Base-by-base conservation (phyloP, 2,113 vertebrate genomes). In the Jaculus jaculus region DNA sequence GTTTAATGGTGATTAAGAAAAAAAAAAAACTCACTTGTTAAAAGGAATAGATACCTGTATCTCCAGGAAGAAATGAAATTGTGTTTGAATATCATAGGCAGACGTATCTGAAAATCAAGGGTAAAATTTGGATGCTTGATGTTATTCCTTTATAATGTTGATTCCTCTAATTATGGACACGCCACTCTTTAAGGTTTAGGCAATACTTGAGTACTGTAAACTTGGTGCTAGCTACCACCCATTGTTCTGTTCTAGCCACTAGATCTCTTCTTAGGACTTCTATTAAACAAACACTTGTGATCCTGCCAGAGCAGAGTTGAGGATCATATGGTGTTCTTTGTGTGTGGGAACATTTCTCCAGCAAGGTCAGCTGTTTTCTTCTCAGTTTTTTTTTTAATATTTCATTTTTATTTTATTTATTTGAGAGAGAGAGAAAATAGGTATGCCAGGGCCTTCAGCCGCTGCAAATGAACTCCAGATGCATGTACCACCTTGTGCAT, bases 61-160 rank as follows among this genome's bases (percentile, higher is more conserved):
- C 34, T 88, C 77, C 11, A 89, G 54, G 66, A 80, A 92, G 42
- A 93, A 85, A 88, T 88, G 87, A 78, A 39, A 89, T 9, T 94
- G 65, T 92, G 9, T 92, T 96, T 94, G 34, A 94, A 87, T 85
- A 58, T 94, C 80, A 10, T 37, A 92, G 65, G 61, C 68, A 75
- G 78, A 58, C 86, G 6, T 11, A 68, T 91, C 88, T 7, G 16
- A 51, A 91, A 91, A 86, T 92, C 39, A 93, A 92, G 32, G 39
- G 32, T 92, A 84, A 68, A 85, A 68, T 93, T 96, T 90, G 66
- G 37, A 94, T 81, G 34, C 24, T 91, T 96, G 42, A 63, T 85
- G 42, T 90, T 97, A 90, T 92, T 81, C 94, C 77, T 73, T 81
- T 79, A 94, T 63, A 87, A 92, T 75, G 24, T 93, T 92, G 71